phyloP scores from a whole-genome alignment of 2,888 invertebrate species.

The Tetanocera ferruginea region DNA sequence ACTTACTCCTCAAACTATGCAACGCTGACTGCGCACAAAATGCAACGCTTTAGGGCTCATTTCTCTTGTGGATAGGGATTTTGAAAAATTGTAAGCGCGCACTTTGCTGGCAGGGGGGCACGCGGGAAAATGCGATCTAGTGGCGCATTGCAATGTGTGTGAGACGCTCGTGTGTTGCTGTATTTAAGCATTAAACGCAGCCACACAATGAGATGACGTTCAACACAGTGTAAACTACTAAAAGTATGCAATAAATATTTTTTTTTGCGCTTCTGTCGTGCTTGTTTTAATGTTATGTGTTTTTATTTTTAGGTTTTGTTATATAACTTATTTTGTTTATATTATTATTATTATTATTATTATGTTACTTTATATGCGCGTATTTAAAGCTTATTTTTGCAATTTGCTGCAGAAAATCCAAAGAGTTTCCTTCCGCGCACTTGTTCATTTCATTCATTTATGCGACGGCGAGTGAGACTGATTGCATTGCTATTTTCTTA shows the following conservation, averaged over 20 bases:
- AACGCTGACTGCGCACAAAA: background rate
- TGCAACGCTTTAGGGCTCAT: constrained; percentile 23
- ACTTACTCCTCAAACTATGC: constrained; percentile 20
- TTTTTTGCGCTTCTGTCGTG: background rate
- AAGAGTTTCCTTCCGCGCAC: background rate
- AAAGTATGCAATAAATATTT: constrained; percentile 20
- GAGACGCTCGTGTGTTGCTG: background rate
- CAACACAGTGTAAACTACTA: constrained; percentile 12
- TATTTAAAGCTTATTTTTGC: constrained; percentile 2
- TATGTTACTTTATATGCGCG: background rate
- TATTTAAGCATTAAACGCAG: constrained; percentile 20
- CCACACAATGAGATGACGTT: constrained; percentile 5
- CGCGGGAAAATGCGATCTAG: background rate
- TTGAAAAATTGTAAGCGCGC: background rate
- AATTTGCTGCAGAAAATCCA: background rate
- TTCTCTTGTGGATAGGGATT: background rate
- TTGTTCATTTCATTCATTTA: background rate
- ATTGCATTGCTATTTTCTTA: too few species aligned
- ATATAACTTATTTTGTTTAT: background rate
- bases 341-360: background rate
- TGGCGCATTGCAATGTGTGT: background rate
- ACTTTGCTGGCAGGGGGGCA: background rate
- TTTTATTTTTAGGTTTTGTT: background rate
- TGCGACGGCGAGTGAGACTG: background rate
- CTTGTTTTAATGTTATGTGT: background rate